Percentiles rank a stretch among this genome's conserved stretches.
Conservation (phyloP, 1,140 invertebrate species). For the Drosophila truncata region DNA sequence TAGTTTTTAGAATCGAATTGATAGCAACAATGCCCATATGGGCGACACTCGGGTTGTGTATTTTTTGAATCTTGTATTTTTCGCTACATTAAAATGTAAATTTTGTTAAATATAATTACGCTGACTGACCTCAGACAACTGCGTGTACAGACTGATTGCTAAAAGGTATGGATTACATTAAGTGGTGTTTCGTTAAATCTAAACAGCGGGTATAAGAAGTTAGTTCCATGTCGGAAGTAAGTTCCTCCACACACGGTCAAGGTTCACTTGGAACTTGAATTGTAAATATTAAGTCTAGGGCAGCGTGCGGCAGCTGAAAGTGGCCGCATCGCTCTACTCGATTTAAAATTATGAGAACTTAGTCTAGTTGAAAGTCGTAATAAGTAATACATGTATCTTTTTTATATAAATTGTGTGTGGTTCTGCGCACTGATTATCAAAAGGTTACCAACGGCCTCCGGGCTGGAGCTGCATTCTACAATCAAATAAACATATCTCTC, state of each 20-base stretch:
- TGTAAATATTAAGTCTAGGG: slow-evolving; percentile 63
- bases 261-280: slow-evolving; percentile 53
- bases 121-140: slow-evolving; percentile 71
- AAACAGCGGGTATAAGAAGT: slow-evolving; percentile 64
- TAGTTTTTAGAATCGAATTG: slow-evolving; percentile 39
- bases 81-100: slow-evolving; percentile 77
- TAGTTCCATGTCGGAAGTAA: slow-evolving; percentile 45
- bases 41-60: slow-evolving; percentile 25
- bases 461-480: slow-evolving; percentile 30
- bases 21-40: slow-evolving; percentile 46
- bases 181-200: slow-evolving; percentile 65
- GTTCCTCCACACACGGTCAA: slow-evolving; percentile 23
- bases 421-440: slow-evolving; percentile 79
- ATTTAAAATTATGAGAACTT: slow-evolving; percentile 75
- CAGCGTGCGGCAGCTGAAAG: slow-evolving; percentile 53
- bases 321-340: slow-evolving; percentile 55
- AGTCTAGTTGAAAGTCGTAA: slow-evolving; percentile 70
- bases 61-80: slow-evolving; percentile 67
- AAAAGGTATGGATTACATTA: slow-evolving; percentile 71
- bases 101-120: slow-evolving; percentile 73
- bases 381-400: slow-evolving; percentile 62
- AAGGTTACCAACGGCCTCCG: slow-evolving; percentile 55
- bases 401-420: slow-evolving; percentile 46
- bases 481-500: slow-evolving; percentile 40
- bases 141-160: slow-evolving; percentile 68